Conservation (phyloP, 2,888 invertebrate genomes). For the Muschampia plurimacula region DNA sequence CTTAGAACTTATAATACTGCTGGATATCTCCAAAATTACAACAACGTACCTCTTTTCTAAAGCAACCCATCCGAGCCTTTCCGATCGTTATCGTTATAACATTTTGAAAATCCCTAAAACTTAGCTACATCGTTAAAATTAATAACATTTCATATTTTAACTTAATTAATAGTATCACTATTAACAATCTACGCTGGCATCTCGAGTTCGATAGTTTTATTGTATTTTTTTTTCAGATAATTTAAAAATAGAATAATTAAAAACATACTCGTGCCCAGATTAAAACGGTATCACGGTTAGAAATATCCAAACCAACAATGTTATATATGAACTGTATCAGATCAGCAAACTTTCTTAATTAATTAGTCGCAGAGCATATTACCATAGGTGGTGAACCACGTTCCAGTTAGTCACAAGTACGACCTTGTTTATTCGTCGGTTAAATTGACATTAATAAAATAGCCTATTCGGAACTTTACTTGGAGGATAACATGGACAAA, state of each 20-base stretch:
- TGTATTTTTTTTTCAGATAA: not conserved
- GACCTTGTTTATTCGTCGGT: no score
- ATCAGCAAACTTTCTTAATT: no score
- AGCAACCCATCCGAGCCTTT: constrained; percentile 55
- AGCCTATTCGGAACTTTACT: no score
- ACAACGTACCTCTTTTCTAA: constrained; percentile 43
- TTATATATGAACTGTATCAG: no score
- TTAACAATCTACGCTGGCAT: constrained; percentile 81
- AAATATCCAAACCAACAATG: no score
- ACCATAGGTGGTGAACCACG: no score
- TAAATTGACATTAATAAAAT: no score
- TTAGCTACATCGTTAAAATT: constrained; percentile 79
- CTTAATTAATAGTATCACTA: constrained; percentile 84
- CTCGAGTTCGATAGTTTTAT: constrained; percentile 66
- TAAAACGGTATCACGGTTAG: no score
- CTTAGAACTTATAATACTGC: constrained; percentile 64
- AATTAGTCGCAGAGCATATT: no score
- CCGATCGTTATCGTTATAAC: constrained; percentile 64
- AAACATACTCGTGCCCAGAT: not conserved
- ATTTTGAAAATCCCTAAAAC: constrained; percentile 78
- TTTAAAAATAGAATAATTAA: not conserved
- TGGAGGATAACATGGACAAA: no score
- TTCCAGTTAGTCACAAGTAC: no score
- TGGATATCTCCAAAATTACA: constrained; percentile 60
- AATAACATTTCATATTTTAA: constrained; percentile 80